phyloP scores from a whole-genome alignment of 2,888 invertebrate species.

The Polydrusus pterygomalis region DNA sequence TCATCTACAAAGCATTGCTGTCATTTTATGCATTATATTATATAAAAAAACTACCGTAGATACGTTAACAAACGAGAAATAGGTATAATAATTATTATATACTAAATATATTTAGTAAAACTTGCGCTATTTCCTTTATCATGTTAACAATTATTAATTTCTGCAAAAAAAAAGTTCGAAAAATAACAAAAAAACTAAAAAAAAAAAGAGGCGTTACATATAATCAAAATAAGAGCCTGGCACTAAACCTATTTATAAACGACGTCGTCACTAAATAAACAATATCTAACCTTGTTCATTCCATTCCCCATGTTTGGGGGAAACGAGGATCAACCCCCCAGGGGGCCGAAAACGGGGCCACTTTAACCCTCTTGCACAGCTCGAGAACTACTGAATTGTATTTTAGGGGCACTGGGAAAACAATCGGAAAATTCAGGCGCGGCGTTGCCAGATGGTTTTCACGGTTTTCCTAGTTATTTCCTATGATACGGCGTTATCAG shows the following conservation, averaged over 20 bases:
- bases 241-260: background rate
- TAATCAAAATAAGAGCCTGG: background rate
- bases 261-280: background rate
- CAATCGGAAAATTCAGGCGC: constrained; percentile 39
- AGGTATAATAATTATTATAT: no score
- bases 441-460: constrained; percentile 30
- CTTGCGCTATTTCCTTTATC: no score
- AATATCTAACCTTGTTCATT: constrained; percentile 86
- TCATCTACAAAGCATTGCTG: background rate
- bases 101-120: no score
- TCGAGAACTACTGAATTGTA: constrained; percentile 45
- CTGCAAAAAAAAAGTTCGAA: no score
- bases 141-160: no score
- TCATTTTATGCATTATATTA: background rate
- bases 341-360: constrained; percentile 41
- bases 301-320: constrained; percentile 84
- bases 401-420: constrained; percentile 39
- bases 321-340: constrained; percentile 44
- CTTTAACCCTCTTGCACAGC: constrained; percentile 42
- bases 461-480: background rate
- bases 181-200: no score
- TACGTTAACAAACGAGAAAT: background rate
- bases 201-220: no score
- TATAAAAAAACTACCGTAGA: background rate
- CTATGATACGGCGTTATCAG: background rate